Evolutionary conservation across 2,888 invertebrate species (phyloP).

Genomic region (Drosophila atripex): DNA sequence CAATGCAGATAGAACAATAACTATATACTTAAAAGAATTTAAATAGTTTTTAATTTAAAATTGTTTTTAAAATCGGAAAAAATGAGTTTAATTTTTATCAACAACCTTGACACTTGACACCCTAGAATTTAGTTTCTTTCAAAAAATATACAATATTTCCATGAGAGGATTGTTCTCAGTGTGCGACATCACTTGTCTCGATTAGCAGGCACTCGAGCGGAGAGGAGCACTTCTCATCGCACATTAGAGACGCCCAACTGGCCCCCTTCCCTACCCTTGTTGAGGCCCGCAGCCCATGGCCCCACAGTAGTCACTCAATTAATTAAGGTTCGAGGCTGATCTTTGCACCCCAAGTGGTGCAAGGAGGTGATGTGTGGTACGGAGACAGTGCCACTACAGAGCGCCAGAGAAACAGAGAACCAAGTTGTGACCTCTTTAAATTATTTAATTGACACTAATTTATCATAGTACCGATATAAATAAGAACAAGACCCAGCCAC

Average conservation of each 20-base stretch:
- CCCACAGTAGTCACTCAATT: conserved; percentile 61
- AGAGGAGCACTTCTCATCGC: conserved; percentile 13
- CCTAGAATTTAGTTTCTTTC: too few species aligned
- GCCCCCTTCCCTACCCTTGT: too few species aligned
- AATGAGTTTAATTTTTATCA: neutral
- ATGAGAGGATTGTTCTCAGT: neutral
- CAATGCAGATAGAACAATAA: neutral
- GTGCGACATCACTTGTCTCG: conserved; percentile 29
- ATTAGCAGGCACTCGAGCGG: conserved; percentile 34
- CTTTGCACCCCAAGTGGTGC: conserved; percentile 71
- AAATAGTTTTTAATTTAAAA: too few species aligned
- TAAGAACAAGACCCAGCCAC: conserved; percentile 29
- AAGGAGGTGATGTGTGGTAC: conserved; percentile 14
- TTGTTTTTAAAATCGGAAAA: neutral
- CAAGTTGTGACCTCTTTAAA: conserved; percentile 83
- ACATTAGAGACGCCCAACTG: conserved; percentile 20
- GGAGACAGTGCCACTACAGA: too few species aligned
- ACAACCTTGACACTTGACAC: neutral
- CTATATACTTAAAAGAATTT: neutral
- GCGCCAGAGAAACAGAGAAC: too few species aligned
- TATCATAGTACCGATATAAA: conserved; percentile 60
- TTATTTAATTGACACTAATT: conserved; percentile 84
- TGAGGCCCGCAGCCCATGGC: too few species aligned
- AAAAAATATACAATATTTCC: too few species aligned
- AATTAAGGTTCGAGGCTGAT: conserved; percentile 77